phyloP scores from a whole-genome alignment of 2,113 vertebrate species.

The Corythornis madagascariensis region DNA sequence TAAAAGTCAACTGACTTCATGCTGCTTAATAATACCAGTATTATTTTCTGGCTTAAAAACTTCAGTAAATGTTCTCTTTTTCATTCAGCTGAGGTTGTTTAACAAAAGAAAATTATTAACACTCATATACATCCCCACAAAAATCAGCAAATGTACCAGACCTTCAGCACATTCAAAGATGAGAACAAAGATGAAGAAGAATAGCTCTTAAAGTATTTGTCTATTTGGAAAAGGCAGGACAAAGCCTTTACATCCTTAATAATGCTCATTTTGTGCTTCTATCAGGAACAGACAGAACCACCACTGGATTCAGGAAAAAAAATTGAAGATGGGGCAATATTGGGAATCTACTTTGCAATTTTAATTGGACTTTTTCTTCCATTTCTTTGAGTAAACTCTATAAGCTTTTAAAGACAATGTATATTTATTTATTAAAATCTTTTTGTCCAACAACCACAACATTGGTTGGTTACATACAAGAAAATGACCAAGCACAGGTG shows the following conservation, averaged over 20 bases:
- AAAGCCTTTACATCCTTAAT: neutral
- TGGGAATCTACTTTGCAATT: neutral
- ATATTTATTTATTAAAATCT: too few species aligned
- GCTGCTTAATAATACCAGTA: neutral
- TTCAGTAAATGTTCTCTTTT: neutral
- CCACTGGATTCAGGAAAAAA: neutral
- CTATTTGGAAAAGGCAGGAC: neutral
- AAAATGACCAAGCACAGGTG: neutral
- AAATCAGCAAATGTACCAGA: neutral
- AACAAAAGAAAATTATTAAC: neutral
- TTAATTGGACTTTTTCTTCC: neutral
- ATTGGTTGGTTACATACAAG: neutral
- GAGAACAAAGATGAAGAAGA: neutral
- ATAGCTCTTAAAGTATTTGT: neutral
- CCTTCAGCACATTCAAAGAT: neutral
- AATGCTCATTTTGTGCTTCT: neutral
- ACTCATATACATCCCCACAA: neutral
- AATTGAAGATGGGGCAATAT: neutral
- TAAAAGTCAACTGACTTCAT: conserved; percentile 13
- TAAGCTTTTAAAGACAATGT: neutral
- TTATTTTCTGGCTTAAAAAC: neutral
- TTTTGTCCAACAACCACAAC: neutral
- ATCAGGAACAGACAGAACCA: neutral
- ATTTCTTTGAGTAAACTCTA: neutral
- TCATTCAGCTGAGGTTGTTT: neutral